Evolutionary conservation across 2,113 vertebrate genomes (phyloP).

Genomic region (Thamnophis sirtalis): DNA sequence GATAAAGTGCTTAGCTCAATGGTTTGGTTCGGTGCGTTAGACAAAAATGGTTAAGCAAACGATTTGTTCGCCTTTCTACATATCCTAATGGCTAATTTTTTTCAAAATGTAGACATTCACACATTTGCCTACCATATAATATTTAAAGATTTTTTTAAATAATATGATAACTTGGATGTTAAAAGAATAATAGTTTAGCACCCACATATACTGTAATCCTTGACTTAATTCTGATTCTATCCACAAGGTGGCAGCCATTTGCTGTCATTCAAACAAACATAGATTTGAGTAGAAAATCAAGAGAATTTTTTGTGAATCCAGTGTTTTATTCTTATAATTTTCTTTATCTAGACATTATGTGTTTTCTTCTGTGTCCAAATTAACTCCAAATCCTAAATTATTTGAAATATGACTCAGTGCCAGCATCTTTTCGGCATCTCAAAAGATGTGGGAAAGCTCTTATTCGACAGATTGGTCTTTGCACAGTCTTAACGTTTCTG

Average conservation of each 20-base stretch:
- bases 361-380: neutral
- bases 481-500: neutral
- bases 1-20: neutral
- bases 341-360: neutral
- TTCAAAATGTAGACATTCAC: neutral
- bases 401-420: neutral
- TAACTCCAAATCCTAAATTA: neutral
- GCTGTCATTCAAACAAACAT: neutral
- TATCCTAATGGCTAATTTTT: neutral
- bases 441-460: neutral
- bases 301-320: neutral
- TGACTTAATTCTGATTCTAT: neutral
- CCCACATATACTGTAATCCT: too few species aligned
- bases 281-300: neutral
- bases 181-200: neutral
- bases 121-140: neutral
- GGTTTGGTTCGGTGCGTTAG: neutral
- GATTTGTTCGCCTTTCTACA: neutral
- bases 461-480: neutral
- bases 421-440: neutral
- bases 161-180: neutral
- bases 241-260: slow-evolving; percentile 29
- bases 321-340: neutral
- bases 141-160: neutral
- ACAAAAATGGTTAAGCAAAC: neutral